Percentiles rank a stretch among this genome's conserved stretches.
Evolutionary conservation across 1,140 invertebrate genomes (phyloP).

Genomic region (Dreissena rostriformis): DNA sequence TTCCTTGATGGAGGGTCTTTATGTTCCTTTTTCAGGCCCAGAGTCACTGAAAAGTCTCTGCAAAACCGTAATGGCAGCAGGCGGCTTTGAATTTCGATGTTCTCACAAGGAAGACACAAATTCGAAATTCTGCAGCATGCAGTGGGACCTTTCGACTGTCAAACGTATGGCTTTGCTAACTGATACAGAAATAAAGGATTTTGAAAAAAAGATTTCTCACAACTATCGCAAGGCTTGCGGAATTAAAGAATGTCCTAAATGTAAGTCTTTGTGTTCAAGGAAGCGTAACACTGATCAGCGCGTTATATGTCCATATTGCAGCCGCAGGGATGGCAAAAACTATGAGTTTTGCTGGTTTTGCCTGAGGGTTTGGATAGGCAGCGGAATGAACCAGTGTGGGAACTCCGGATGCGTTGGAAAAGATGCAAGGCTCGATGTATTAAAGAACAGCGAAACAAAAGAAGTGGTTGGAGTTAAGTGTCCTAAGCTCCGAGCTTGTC

Average conservation of each 20-base stretch:
- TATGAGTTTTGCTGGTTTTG: slow-evolving; percentile 63
- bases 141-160: slow-evolving; percentile 49
- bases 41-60: slow-evolving; percentile 53
- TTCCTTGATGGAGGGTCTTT: neutral
- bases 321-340: neutral
- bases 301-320: slow-evolving; percentile 49
- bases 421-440: slow-evolving; percentile 46
- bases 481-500: slow-evolving; percentile 49
- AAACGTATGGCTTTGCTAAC: slow-evolving; percentile 45
- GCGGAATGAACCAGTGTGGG: slow-evolving; percentile 33
- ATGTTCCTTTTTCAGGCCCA: slow-evolving; percentile 37
- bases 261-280: slow-evolving; percentile 34
- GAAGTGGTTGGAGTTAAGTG: slow-evolving; percentile 36
- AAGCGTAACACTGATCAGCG: slow-evolving; percentile 16
- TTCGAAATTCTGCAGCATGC: slow-evolving; percentile 15
- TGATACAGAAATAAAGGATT: slow-evolving; percentile 41
- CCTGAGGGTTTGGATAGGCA: slow-evolving; percentile 25
- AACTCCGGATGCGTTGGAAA: slow-evolving; percentile 36
- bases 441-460: slow-evolving; percentile 31
- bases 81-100: slow-evolving; percentile 46
- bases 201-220: slow-evolving; percentile 46
- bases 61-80: slow-evolving; percentile 25
- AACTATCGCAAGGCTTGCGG: slow-evolving; percentile 43
- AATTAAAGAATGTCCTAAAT: slow-evolving; percentile 57
- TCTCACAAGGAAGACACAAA: slow-evolving; percentile 14